A percentile compares a stretch with the other conserved stretches of the same genome.
These are phyloP conservation scores for Chrysolina haemoptera DNA, from an alignment of 2,888 invertebrate genomes.

Conservation along the genomic window DNA sequence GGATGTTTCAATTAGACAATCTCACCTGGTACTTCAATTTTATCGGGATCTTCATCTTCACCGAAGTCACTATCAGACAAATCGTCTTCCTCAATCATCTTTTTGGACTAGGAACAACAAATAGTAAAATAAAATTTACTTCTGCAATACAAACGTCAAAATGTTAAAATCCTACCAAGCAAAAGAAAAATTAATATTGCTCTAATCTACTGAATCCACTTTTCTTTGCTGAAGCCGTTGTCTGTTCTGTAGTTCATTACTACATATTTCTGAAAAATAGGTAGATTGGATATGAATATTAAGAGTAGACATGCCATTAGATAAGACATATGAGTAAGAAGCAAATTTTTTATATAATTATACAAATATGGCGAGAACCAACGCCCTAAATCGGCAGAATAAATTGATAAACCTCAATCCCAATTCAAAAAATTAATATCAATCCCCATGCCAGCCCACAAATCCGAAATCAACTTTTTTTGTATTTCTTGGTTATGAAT, in stretches of 20 bases:
- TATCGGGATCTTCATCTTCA: slow-evolving; percentile 92
- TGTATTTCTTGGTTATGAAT: slow-evolving; percentile 70
- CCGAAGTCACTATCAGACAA: slow-evolving; percentile 82
- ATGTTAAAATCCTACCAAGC: slow-evolving; percentile 48
- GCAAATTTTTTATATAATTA: slow-evolving; percentile 61
- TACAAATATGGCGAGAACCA: slow-evolving; percentile 69
- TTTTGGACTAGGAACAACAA: slow-evolving; percentile 62
- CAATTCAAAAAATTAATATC: slow-evolving; percentile 41
- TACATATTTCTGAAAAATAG: not conserved
- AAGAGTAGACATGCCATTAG: slow-evolving; percentile 50
- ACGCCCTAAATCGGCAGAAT: slow-evolving; percentile 64
- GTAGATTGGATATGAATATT: slow-evolving; percentile 33
- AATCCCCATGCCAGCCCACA: slow-evolving; percentile 40
- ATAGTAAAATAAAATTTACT: slow-evolving; percentile 46
- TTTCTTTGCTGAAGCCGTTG: slow-evolving; percentile 29
- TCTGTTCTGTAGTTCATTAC: not conserved
- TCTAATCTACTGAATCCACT: slow-evolving; percentile 29
- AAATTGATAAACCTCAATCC: slow-evolving; percentile 31
- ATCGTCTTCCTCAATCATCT: slow-evolving; percentile 69
- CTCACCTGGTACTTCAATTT: slow-evolving; percentile 90
- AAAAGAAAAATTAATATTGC: slow-evolving; percentile 33
- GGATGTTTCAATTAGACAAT: slow-evolving; percentile 31
- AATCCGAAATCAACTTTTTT: slow-evolving; percentile 57
- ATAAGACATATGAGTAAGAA: slow-evolving; percentile 48
- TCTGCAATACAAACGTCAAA: slow-evolving; percentile 48